phyloP scores from a whole-genome alignment of 2,113 vertebrate genomes.

The Corythornis vintsioides region DNA sequence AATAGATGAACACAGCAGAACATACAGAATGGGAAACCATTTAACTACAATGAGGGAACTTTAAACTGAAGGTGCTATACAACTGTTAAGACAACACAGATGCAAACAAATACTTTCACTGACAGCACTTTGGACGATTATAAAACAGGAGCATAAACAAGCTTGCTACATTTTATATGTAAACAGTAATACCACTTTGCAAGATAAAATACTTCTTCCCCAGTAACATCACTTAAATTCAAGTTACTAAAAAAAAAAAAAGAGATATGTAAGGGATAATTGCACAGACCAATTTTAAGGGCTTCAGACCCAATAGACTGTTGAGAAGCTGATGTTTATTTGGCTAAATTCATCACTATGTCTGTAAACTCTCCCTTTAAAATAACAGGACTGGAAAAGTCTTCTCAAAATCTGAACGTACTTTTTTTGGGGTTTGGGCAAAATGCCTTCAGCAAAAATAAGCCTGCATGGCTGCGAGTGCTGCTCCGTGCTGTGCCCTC shows the following conservation, averaged over 20 bases:
- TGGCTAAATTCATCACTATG: neutral
- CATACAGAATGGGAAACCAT: neutral
- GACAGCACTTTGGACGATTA: neutral
- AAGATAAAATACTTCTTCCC: conserved; percentile 8
- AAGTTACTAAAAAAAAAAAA: neutral
- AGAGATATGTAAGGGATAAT: neutral
- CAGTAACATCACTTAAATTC: neutral
- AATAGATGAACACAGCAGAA: neutral
- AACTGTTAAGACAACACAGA: neutral
- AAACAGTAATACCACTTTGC: neutral
- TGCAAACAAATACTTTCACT: neutral
- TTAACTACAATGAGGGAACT: neutral
- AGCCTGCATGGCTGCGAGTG: neutral
- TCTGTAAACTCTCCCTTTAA: neutral
- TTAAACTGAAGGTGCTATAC: neutral
- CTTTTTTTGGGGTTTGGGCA: neutral
- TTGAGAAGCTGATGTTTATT: neutral
- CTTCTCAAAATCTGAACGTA: neutral
- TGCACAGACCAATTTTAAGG: neutral
- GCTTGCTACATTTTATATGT: neutral
- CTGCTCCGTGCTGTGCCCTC: neutral
- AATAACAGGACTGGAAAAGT: neutral
- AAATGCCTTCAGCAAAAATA: neutral
- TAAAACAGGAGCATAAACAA: neutral
- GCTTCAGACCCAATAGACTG: neutral